Evolutionary conservation across 2,797 vertebrate species (phyloP).

Genomic region (Cossypha dichroa): DNA sequence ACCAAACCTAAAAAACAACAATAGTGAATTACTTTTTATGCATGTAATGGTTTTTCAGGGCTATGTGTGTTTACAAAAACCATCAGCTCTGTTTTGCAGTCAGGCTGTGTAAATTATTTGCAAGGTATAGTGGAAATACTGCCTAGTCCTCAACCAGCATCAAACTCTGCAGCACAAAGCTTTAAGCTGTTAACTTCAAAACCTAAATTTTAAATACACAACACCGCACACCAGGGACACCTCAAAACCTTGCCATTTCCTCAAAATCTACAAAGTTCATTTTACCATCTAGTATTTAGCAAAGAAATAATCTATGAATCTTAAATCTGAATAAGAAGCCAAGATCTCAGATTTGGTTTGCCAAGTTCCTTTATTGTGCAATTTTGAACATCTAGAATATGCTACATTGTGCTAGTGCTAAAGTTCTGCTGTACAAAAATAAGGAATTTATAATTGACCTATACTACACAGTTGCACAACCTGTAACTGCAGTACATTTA

Average conservation of each 20-base stretch:
- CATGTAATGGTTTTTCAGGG: not conserved
- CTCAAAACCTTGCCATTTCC: constrained; percentile 56
- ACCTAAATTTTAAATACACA: constrained; percentile 10
- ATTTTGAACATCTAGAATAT: constrained; percentile 86
- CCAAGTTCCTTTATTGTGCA: constrained; percentile 89
- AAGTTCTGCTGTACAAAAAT: constrained; percentile 88
- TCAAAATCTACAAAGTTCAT: constrained; percentile 58
- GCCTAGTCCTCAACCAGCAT: not conserved
- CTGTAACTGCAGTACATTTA: constrained; percentile 77
- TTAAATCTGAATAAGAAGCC: constrained; percentile 83
- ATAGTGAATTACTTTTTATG: not conserved
- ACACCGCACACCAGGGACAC: not conserved
- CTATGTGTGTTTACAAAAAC: not conserved
- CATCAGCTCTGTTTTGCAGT: not conserved
- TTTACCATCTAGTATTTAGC: constrained; percentile 49
- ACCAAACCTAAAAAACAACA: not conserved
- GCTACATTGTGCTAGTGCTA: constrained; percentile 84
- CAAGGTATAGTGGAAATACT: constrained; percentile 4
- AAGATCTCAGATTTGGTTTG: constrained; percentile 85
- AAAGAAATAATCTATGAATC: constrained; percentile 53
- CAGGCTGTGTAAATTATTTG: constrained; percentile 37
- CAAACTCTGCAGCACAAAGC: constrained; percentile 13
- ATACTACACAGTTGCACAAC: constrained; percentile 80
- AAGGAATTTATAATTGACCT: constrained; percentile 80
- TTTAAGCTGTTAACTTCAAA: constrained; percentile 24